A percentile compares a stretch with the other conserved stretches of the same genome.
These are phyloP conservation scores for Aphrocallistes beatrix DNA, from an alignment of 37 sponge, comb jelly and placozoan genomes.

Conservation along the genomic window DNA sequence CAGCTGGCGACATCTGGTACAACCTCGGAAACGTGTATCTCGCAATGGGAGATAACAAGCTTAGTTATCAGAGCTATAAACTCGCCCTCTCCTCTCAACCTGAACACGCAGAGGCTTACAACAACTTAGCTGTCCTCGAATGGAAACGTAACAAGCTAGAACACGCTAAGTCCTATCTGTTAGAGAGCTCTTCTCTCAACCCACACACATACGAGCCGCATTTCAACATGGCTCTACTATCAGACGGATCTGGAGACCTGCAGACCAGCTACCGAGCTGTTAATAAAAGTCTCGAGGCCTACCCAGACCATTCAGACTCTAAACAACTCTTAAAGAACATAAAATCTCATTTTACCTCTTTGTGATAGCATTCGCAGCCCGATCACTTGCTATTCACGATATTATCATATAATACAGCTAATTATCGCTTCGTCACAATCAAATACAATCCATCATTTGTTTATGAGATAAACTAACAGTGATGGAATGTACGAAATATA, in stretches of 20 bases:
- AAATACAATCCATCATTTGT: no score
- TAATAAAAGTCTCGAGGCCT: slow-evolving; percentile 52
- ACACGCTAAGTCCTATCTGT: slow-evolving; percentile 83
- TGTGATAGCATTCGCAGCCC: no score
- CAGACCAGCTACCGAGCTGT: slow-evolving; percentile 70
- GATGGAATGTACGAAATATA: no score
- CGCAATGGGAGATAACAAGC: slow-evolving; percentile 67
- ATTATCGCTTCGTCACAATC: no score
- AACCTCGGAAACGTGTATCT: slow-evolving; percentile 89
- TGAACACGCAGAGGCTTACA: slow-evolving; percentile 89
- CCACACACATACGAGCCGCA: slow-evolving; percentile 84
- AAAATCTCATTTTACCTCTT: slow-evolving; percentile 71
- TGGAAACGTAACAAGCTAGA: slow-evolving; percentile 63
- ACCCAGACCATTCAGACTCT: slow-evolving; percentile 83
- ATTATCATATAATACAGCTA: no score
- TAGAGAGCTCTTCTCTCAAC: slow-evolving; percentile 38
- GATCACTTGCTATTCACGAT: no score
- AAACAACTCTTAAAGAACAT: slow-evolving; percentile 64
- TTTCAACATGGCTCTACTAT: slow-evolving; percentile 68
- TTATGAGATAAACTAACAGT: no score
- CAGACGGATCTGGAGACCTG: slow-evolving; percentile 71
- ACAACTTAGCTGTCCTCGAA: slow-evolving; percentile 93
- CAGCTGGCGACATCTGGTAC: slow-evolving; percentile 86
- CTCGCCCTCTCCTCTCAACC: slow-evolving; percentile 70
- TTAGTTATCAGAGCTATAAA: slow-evolving; percentile 87